Percentiles rank a stretch among this genome's conserved stretches.
These are phyloP conservation scores for Nyctereutes procyonoides DNA, from an alignment of 2,113 vertebrate genomes.

Conservation along the genomic window DNA sequence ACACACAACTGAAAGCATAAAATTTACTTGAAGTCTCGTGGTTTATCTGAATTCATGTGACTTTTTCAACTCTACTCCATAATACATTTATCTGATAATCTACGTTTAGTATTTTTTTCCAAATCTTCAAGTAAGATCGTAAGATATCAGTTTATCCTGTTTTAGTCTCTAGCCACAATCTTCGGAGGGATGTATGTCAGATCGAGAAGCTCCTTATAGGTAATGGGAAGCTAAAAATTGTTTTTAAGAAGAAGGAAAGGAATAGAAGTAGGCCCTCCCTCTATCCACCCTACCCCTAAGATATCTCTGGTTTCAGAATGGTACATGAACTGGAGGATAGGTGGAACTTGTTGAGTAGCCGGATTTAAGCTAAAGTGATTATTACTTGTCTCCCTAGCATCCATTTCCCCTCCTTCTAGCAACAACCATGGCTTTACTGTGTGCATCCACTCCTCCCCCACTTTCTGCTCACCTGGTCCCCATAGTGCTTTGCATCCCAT, in stretches of 20 bases:
- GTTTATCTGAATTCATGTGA: background rate
- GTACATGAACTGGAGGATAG: background rate
- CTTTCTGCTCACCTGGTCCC: background rate
- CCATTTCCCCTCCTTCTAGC: background rate
- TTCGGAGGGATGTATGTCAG: background rate
- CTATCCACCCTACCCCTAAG: background rate
- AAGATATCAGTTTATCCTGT: background rate
- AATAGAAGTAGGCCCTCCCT: background rate
- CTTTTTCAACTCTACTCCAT: background rate
- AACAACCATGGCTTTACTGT: background rate
- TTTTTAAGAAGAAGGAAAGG: background rate
- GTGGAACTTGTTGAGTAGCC: background rate
- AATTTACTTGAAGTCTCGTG: background rate
- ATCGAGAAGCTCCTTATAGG: background rate
- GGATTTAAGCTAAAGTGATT: background rate
- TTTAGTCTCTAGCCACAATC: background rate
- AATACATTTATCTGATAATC: background rate
- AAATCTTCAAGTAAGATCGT: background rate
- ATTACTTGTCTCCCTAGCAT: background rate
- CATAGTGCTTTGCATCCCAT: background rate
- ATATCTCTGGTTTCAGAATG: background rate
- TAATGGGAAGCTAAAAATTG: background rate
- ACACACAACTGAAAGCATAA: background rate
- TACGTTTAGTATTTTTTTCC: background rate
- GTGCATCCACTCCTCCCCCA: background rate